Evolutionary conservation across 2,113 vertebrate species (phyloP).

Genomic region (Cavia porcellus): DNA sequence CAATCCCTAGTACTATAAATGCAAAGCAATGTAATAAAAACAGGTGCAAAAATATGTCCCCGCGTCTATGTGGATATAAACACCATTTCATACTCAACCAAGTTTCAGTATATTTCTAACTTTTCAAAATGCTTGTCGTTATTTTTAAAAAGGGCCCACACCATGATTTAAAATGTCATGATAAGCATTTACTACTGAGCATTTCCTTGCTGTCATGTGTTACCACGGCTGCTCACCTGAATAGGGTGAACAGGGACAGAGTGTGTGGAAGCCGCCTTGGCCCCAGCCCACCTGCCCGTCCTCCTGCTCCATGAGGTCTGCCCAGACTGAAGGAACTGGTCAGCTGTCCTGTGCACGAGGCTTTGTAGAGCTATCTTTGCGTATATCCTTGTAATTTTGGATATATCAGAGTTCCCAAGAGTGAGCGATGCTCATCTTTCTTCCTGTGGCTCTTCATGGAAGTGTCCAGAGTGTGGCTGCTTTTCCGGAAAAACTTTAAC

Average conservation of each 20-base stretch:
- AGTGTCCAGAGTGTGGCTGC: rapidly evolving
- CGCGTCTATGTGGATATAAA: background rate
- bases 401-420: background rate
- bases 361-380: too few relatives aligned
- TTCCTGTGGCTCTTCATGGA: rapidly evolving
- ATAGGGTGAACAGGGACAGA: background rate
- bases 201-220: too few relatives aligned
- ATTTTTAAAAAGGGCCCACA: background rate
- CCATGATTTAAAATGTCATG: rapidly evolving
- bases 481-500: background rate
- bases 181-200: background rate
- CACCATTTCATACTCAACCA: too few relatives aligned
- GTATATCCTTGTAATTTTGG: background rate
- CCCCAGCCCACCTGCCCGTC: background rate
- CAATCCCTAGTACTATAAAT: background rate
- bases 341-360: background rate
- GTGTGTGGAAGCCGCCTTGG: background rate
- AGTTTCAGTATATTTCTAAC: background rate
- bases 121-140: background rate
- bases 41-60: background rate
- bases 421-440: background rate
- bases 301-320: background rate
- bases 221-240: rapidly evolving
- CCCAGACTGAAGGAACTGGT: too few relatives aligned
- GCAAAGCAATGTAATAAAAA: background rate